Base-by-base conservation (phyloP, 2,797 vertebrate species). In the Macropodus opercularis region DNA sequence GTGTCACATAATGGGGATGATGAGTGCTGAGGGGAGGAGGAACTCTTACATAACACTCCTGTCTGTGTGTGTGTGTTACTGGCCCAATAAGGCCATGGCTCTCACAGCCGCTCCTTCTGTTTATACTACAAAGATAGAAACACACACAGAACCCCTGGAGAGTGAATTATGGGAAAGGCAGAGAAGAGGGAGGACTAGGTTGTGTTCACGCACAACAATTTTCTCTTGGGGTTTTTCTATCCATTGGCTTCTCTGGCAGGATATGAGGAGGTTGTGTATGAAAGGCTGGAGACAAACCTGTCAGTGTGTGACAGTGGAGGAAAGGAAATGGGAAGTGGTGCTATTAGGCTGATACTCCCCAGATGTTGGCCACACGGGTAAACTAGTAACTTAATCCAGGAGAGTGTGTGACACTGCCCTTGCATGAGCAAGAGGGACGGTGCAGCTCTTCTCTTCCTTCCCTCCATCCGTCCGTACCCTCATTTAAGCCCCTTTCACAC, bases 11-110 rank as follows among this genome's bases (percentile, higher is more conserved):
- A 69, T 60, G 38, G 53, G 63, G 79, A 62, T 47, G 75, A 78
- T 59, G 69, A 75, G 75, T 36, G 49, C 65, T 34, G 41, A 60
- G 36, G 42, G 53, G 66, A 66, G 77, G 57, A 68, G 63, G 57
- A 63, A 46, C 46, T 75, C 60, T 76, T 84, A 79, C 57, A 77
- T 79, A 86, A 87, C 52, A 49, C 50, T 32, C 54, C 27, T 65
- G 21, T 50, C 23, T 44, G 43, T 59, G 44, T 74, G 59, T 54
- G 74, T 75, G 73, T 64, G 36, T 47, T 63, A 67, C 74, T 85
- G 63, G 75, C 86, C 81, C 77, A 89, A 85, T 83, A 87, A 81
- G 86, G 84, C 67, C 73, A 85, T 75, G 59, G 24, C 52, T 85
- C 57, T 72, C 68, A 66, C 60, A 70, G 75, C 76, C 6, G 19